Evolutionary conservation across 2,113 vertebrate species (phyloP).

Genomic region (Pavo muticus): DNA sequence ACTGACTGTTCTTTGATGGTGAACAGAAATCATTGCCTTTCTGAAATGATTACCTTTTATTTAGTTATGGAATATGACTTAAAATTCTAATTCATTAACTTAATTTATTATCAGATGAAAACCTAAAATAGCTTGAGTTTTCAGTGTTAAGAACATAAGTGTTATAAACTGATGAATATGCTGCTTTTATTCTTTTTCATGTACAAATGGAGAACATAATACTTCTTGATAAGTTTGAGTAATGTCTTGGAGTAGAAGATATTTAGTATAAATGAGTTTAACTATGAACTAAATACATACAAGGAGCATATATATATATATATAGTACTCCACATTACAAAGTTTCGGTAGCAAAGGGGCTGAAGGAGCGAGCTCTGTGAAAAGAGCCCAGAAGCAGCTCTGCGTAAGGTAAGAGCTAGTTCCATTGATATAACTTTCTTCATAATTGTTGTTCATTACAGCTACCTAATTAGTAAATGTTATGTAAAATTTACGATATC

Average conservation of each 20-base stretch:
- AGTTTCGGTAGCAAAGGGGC: not conserved
- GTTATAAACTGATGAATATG: not conserved
- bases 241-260: not conserved
- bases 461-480: not conserved
- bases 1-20: not conserved
- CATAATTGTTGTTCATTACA: not conserved
- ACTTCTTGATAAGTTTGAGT: not conserved
- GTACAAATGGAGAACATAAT: not conserved
- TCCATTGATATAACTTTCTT: not conserved
- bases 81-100: not conserved
- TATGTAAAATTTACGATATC: no score
- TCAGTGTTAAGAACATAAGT: not conserved
- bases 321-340: not conserved
- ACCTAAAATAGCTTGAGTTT: not conserved
- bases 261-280: not conserved
- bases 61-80: not conserved
- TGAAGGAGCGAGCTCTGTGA: not conserved
- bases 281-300: not conserved
- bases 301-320: no score
- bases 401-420: not conserved
- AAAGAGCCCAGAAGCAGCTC: not conserved
- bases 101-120: not conserved
- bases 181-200: not conserved
- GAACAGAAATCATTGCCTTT: not conserved
- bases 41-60: not conserved